phyloP scores from a whole-genome alignment of 2,888 invertebrate genomes.

The Ligdia adustata region DNA sequence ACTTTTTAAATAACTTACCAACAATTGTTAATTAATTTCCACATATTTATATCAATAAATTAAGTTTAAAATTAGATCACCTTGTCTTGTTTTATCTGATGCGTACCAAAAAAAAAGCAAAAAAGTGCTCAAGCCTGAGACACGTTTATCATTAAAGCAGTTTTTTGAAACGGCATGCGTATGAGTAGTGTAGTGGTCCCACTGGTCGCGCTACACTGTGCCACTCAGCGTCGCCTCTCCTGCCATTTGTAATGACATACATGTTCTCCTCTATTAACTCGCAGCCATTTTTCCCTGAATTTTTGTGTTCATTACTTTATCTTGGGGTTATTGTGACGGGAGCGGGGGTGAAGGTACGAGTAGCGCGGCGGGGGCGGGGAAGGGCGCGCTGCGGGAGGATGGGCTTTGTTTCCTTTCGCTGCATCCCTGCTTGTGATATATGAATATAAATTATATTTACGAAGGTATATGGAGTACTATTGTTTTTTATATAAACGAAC shows the following conservation, averaged over 20 bases:
- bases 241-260: slow-evolving; percentile 53
- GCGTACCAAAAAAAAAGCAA: too few relatives aligned
- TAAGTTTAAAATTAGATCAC: too few relatives aligned
- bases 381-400: slow-evolving; percentile 1
- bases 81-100: too few relatives aligned
- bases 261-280: slow-evolving; percentile 50
- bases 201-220: slow-evolving; percentile 12
- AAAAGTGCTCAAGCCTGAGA: too few relatives aligned
- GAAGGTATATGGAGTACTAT: too few relatives aligned
- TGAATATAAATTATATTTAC: too few relatives aligned
- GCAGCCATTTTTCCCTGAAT: slow-evolving; percentile 54
- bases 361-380: background rate
- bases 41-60: too few relatives aligned
- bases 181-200: background rate
- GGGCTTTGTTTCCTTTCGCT: slow-evolving; percentile 8
- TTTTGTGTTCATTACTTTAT: slow-evolving; percentile 59
- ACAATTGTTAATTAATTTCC: too few relatives aligned
- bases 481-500: too few relatives aligned
- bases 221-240: slow-evolving; percentile 26
- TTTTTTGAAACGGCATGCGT: too few relatives aligned
- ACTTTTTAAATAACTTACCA: too few relatives aligned
- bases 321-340: slow-evolving; percentile 44
- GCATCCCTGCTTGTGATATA: slow-evolving; percentile 5
- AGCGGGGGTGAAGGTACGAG: slow-evolving; percentile 10
- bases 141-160: too few relatives aligned